These are phyloP conservation scores for Darevskia mixta DNA, from an alignment of 2,797 vertebrate genomes.

Conservation along the genomic window DNA sequence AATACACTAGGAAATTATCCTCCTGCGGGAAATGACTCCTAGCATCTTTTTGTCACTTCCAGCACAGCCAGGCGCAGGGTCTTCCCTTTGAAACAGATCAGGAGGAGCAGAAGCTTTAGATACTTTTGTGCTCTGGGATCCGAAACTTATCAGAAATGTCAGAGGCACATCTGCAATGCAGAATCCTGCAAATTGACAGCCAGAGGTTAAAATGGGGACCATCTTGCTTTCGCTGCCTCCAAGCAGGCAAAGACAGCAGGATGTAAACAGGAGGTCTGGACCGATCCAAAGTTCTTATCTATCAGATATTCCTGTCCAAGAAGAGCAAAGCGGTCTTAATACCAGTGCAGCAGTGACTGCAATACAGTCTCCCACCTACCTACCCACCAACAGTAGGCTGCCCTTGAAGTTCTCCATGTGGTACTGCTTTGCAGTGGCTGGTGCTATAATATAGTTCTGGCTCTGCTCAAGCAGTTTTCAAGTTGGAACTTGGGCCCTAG, in stretches of 20 bases:
- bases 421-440: not conserved
- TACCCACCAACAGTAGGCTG: not conserved
- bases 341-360: not conserved
- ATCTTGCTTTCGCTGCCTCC: not conserved
- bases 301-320: not conserved
- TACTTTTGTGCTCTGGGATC: too few relatives aligned
- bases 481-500: conserved; percentile 2
- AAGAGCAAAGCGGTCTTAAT: not conserved
- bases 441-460: not conserved
- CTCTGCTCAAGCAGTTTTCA: not conserved
- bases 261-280: not conserved
- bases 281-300: too few relatives aligned
- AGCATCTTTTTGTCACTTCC: not conserved
- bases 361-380: too few relatives aligned
- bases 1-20: not conserved
- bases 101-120: not conserved
- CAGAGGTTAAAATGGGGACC: not conserved
- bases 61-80: not conserved
- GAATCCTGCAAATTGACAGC: not conserved
- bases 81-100: not conserved
- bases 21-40: not conserved
- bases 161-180: too few relatives aligned
- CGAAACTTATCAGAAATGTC: too few relatives aligned
- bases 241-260: not conserved
- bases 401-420: not conserved